These are phyloP conservation scores for Gorsachius goisagi DNA, from an alignment of 2,113 vertebrate species.

Conservation along the genomic window DNA sequence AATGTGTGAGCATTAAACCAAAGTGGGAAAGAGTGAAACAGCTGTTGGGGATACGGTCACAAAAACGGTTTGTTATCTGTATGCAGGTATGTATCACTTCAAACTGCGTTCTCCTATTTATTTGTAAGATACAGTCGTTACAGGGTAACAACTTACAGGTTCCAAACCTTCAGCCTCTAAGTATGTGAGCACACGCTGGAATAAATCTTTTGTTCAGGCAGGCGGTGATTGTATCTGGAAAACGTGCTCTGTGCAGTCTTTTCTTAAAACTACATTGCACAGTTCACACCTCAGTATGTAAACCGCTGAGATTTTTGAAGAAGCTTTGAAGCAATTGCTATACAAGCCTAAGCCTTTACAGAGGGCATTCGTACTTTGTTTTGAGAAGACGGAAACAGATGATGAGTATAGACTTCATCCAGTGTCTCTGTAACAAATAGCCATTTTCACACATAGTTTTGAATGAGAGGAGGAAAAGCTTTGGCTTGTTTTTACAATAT, in stretches of 20 bases:
- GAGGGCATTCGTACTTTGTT: not conserved
- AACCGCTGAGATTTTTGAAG: not conserved
- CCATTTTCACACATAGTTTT: not conserved
- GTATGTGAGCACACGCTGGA: not conserved
- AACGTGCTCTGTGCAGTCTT: not conserved
- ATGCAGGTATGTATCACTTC: not conserved
- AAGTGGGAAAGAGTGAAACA: not conserved
- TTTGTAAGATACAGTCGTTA: constrained; percentile 32
- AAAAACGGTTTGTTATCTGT: not conserved
- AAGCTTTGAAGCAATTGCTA: not conserved
- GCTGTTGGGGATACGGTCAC: not conserved
- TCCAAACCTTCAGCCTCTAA: constrained; percentile 13
- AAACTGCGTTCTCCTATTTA: not conserved
- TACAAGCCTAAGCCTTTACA: not conserved
- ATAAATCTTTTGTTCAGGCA: not conserved
- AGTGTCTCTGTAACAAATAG: not conserved
- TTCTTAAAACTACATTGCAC: not conserved
- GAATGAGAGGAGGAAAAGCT: not conserved
- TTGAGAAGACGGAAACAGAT: not conserved
- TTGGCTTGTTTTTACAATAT: not conserved
- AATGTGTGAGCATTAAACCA: not conserved
- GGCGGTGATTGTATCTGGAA: not conserved
- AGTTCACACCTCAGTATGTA: not conserved
- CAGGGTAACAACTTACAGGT: not conserved
- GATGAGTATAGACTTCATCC: not conserved